Evolutionary conservation across 1,140 invertebrate genomes (phyloP).

Genomic region (Solenopsis invicta): DNA sequence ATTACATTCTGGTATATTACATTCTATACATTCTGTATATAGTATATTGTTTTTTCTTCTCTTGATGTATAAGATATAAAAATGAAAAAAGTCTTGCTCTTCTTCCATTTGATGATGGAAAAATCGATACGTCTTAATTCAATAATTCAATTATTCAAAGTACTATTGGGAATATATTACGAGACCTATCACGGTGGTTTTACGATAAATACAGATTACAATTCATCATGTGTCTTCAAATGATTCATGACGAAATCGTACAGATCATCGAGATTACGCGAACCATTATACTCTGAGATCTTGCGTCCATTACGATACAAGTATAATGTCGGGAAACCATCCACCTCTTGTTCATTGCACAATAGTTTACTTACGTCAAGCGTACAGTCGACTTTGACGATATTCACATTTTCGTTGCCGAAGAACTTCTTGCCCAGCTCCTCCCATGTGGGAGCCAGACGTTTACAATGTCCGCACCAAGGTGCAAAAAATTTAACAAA

Average conservation of each 20-base stretch:
- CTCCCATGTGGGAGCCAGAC: slow-evolving; percentile 91
- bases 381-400: slow-evolving; percentile 92
- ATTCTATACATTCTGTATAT: background rate
- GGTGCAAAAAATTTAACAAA: slow-evolving; percentile 94
- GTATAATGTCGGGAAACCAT: slow-evolving; percentile 90
- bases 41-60: background rate
- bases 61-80: slow-evolving; percentile 37
- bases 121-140: background rate
- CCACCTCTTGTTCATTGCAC: slow-evolving; percentile 90
- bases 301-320: slow-evolving; percentile 91
- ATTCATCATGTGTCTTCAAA: slow-evolving; percentile 88
- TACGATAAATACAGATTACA: slow-evolving; percentile 79
- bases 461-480: slow-evolving; percentile 93
- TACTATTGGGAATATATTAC: slow-evolving; percentile 30
- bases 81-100: slow-evolving; percentile 39
- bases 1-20: slow-evolving; percentile 1
- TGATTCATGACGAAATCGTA: slow-evolving; percentile 89
- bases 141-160: slow-evolving; percentile 19
- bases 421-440: slow-evolving; percentile 90
- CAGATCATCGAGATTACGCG: slow-evolving; percentile 90
- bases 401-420: slow-evolving; percentile 87
- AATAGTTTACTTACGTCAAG: slow-evolving; percentile 88
- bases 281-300: slow-evolving; percentile 91
- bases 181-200: background rate
- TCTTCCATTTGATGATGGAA: background rate